Evolutionary conservation across 2,797 vertebrate genomes (phyloP), one percentile per base, ranked within the genome.

Genomic region (Phyllotis vaccarum): DNA sequence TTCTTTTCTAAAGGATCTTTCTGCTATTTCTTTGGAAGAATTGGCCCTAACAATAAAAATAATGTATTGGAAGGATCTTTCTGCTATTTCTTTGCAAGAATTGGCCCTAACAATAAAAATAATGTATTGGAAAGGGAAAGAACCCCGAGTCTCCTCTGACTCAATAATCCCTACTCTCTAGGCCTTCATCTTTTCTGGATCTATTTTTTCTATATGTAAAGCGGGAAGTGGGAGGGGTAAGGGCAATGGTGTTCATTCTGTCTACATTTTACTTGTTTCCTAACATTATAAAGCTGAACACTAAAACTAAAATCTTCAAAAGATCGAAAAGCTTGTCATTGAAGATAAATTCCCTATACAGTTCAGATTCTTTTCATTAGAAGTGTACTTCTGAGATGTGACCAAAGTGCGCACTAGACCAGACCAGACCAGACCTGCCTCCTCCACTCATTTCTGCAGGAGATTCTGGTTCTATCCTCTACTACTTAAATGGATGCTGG

Each of bases 321-420:
- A 80, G n/a, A 10, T 17, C 5, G 13, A 46, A 29, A 46, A 62
- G 27, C 64, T 66, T 66, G 31, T 22, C 52, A 19, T 52, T 93
- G 52, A 3, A 54, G 64, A 78, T 80, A 56, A 10, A 46, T 60
- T 90, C 62, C 87, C 11, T 58, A 62, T 86, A 83, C 29, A 95
- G 87, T 79, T 85, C 34, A 60, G 66, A 22, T 89, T 95, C 82
- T 92, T 62, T 40, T 95, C 68, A 94, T 86, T 66, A 80, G 81
- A 62, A 95, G 40, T n/a, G 75, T n/a, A 90, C 29, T 96, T 81
- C 22, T 68, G 34, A 86, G 43, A 78, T 80, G 75, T 75, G 52
- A 88, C n/a, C 82, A 27, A 96, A 91, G 49, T 78, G 80, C 72
- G 52, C 74, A 79, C 78, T 14, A 94, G 17, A 76, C 16, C 14